A percentile compares a stretch with the other conserved stretches of the same genome.
These are phyloP conservation scores for Channallabes apus DNA, from an alignment of 2,797 vertebrate genomes.

Conservation along the genomic window DNA sequence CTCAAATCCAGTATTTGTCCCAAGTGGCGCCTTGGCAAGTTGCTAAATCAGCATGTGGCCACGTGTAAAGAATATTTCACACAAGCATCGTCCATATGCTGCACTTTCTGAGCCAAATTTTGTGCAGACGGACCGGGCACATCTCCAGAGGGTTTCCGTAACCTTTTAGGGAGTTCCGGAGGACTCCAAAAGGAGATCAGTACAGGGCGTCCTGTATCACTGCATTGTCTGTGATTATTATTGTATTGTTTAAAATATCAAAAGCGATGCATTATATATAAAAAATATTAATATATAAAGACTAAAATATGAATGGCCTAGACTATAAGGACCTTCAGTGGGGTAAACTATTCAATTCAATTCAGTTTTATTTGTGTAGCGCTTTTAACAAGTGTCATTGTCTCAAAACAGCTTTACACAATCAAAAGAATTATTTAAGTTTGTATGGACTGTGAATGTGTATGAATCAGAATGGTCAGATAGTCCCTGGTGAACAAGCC, in stretches of 20 bases:
- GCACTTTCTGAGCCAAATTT: neutral
- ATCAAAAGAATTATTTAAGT: too few species aligned
- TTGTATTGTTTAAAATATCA: neutral
- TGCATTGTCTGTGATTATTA: neutral
- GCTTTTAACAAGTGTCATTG: too few species aligned
- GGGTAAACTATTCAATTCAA: too few species aligned
- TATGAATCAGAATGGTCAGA: too few species aligned
- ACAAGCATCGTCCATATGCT: constrained; percentile 11
- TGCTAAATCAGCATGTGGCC: neutral
- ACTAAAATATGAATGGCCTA: too few species aligned
- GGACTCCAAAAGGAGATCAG: neutral
- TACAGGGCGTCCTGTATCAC: neutral
- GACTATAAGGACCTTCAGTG: too few species aligned
- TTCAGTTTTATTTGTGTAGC: too few species aligned
- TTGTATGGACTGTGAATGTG: too few species aligned
- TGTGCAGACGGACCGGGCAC: constrained; percentile 3
- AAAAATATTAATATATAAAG: neutral
- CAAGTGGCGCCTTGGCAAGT: neutral
- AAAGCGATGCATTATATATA: too few species aligned
- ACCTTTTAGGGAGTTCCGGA: constrained; percentile 22
- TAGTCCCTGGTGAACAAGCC: too few species aligned
- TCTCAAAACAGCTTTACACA: too few species aligned
- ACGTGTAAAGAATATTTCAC: constrained; percentile 25
- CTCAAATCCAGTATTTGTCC: neutral
- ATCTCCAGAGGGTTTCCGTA: constrained; percentile 1